These are phyloP conservation scores for Orussus abietinus DNA, from an alignment of 1,140 invertebrate genomes.

Conservation along the genomic window DNA sequence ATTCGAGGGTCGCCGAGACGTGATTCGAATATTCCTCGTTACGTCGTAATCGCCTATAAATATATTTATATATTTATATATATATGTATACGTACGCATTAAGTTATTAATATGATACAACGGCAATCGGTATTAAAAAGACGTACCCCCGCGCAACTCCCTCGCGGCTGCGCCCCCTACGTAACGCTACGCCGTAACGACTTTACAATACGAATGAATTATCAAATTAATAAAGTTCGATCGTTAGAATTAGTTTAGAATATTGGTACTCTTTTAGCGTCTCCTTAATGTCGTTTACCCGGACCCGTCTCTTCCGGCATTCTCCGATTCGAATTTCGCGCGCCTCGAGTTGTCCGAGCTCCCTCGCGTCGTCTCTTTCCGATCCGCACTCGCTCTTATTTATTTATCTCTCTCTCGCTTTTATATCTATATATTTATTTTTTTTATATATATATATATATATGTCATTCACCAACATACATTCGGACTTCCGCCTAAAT, in stretches of 20 bases:
- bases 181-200: conserved; percentile 45
- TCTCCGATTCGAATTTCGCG: conserved; percentile 17
- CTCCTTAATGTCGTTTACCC: conserved; percentile 19
- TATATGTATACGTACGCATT: too few species aligned
- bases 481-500: not conserved
- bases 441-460: too few species aligned
- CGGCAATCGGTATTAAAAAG: conserved; percentile 38
- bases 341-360: conserved; percentile 8
- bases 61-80: not conserved
- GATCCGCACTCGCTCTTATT: not conserved
- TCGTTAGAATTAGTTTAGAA: conserved; percentile 56
- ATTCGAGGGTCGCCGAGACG: too few species aligned
- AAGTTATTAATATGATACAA: conserved; percentile 39
- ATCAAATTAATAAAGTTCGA: conserved; percentile 55
- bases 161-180: conserved; percentile 38
- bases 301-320: conserved; percentile 11
- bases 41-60: too few species aligned
- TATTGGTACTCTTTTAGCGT: conserved; percentile 51
- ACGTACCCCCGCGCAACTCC: conserved; percentile 25
- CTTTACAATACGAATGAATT: conserved; percentile 55
- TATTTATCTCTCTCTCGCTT: conserved; percentile 2
- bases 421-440: conserved; percentile 4
- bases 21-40: too few species aligned
- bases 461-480: not conserved
- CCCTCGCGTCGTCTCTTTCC: conserved; percentile 11